Conservation (phyloP, 1,140 invertebrate genomes). For the Hylyphantes graminicola region DNA sequence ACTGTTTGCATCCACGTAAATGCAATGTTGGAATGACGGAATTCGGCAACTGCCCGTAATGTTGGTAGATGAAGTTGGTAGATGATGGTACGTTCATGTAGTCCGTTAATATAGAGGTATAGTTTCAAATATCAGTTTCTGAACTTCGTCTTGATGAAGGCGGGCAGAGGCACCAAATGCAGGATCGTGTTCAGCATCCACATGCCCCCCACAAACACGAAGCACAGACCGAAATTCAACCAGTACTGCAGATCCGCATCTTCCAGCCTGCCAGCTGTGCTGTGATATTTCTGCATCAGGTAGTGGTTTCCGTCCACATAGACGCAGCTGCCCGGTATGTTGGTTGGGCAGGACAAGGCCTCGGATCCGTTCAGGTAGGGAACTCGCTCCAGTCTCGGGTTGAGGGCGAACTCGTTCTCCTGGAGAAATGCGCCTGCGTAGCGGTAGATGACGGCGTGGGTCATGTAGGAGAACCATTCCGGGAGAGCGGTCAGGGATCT, state of each 20-base stretch:
- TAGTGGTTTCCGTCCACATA: slow-evolving; percentile 80
- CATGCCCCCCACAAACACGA: slow-evolving; percentile 83
- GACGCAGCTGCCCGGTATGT: slow-evolving; percentile 72
- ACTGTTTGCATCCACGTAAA: no score
- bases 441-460: slow-evolving; percentile 79
- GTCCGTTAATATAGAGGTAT: no score
- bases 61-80: no score
- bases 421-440: slow-evolving; percentile 75
- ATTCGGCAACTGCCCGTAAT: no score
- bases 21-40: no score
- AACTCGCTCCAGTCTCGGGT: slow-evolving; percentile 62
- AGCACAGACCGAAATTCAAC: slow-evolving; percentile 83
- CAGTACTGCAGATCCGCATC: slow-evolving; percentile 73
- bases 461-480: slow-evolving; percentile 83
- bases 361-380: slow-evolving; percentile 63
- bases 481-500: slow-evolving; percentile 73
- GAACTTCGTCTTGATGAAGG: slow-evolving; percentile 90
- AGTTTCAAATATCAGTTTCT: slow-evolving; percentile 74
- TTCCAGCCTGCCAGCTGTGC: slow-evolving; percentile 52
- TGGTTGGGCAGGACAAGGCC: slow-evolving; percentile 41
- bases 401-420: slow-evolving; percentile 74
- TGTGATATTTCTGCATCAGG: slow-evolving; percentile 78
- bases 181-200: slow-evolving; percentile 85
- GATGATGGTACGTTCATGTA: no score
- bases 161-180: slow-evolving; percentile 85